Percentiles rank a stretch among this genome's conserved stretches.
phyloP scores from a whole-genome alignment of 2,113 vertebrate genomes.

The Poeciliopsis prolifica region DNA sequence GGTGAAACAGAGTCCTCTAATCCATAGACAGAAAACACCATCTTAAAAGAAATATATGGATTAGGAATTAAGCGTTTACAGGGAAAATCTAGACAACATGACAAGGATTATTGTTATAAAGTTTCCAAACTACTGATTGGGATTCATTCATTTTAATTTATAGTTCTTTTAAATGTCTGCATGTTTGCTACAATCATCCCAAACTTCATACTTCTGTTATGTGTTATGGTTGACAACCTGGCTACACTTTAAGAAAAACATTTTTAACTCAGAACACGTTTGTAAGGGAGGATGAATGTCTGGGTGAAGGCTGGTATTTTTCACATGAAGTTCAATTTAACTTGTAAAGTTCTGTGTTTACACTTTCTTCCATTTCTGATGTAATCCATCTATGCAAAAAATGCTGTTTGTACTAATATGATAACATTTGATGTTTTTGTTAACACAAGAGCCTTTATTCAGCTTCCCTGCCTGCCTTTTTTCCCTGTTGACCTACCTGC shows the following conservation, averaged over 20 bases:
- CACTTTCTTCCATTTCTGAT: constrained; percentile 35
- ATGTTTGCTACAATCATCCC: neutral
- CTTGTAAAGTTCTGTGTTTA: constrained; percentile 33
- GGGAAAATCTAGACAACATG: constrained; percentile 38
- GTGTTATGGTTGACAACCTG: neutral
- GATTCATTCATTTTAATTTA: too few species aligned
- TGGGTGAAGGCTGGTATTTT: constrained; percentile 20
- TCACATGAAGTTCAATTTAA: constrained; percentile 34
- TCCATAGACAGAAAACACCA: constrained; percentile 52
- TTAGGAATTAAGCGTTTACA: constrained; percentile 57
- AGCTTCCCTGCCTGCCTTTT: constrained; percentile 5
- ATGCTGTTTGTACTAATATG: constrained; percentile 25
- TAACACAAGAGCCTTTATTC: constrained; percentile 49
- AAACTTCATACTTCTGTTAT: neutral
- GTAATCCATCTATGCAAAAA: constrained; percentile 34
- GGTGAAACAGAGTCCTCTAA: constrained; percentile 44
- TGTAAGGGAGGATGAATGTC: constrained; percentile 11
- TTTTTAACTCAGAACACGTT: constrained; percentile 2
- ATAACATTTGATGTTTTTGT: constrained; percentile 33
- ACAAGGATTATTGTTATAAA: too few species aligned
- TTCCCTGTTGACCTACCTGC: constrained; percentile 5
- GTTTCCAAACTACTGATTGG: too few species aligned
- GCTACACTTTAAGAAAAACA: neutral
- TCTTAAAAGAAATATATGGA: constrained; percentile 39
- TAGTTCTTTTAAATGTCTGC: neutral